A percentile compares a stretch with the other conserved stretches of the same genome.
phyloP scores from a whole-genome alignment of 1,140 invertebrate genomes.

The Schlechtendalia chinensis region DNA sequence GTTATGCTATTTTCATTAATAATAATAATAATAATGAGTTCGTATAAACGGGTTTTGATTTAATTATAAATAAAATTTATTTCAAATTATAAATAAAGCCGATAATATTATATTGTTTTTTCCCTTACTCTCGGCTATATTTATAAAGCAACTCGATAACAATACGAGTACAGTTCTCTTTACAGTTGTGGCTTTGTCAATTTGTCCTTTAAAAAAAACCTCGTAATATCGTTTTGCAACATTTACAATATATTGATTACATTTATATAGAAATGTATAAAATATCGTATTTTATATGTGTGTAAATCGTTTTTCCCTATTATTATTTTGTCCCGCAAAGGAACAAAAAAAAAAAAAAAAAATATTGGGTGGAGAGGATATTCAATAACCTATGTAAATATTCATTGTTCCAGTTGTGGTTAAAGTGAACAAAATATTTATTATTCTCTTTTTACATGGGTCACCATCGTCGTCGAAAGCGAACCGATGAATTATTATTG shows the following conservation, averaged over 20 bases:
- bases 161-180: neutral
- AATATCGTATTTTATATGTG: too few relatives aligned
- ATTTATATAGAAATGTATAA: neutral
- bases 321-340: slow-evolving; percentile 6
- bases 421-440: slow-evolving; percentile 26
- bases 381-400: slow-evolving; percentile 42
- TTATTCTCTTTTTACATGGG: slow-evolving; percentile 35
- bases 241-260: slow-evolving; percentile 10
- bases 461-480: neutral
- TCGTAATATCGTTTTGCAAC: neutral
- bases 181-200: neutral
- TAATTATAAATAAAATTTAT: too few relatives aligned
- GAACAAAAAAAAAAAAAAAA: slow-evolving; percentile 10
- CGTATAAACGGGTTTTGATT: neutral
- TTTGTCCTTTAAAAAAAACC: slow-evolving; percentile 1
- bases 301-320: neutral
- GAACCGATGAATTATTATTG: slow-evolving; percentile 41
- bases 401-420: slow-evolving; percentile 28
- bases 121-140: neutral
- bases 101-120: neutral
- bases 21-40: neutral
- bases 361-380: neutral
- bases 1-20: too few relatives aligned
- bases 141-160: slow-evolving; percentile 6
- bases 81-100: neutral